Base-by-base conservation (phyloP, 2,113 vertebrate genomes). In the Campylorhamphus procurvoides region DNA sequence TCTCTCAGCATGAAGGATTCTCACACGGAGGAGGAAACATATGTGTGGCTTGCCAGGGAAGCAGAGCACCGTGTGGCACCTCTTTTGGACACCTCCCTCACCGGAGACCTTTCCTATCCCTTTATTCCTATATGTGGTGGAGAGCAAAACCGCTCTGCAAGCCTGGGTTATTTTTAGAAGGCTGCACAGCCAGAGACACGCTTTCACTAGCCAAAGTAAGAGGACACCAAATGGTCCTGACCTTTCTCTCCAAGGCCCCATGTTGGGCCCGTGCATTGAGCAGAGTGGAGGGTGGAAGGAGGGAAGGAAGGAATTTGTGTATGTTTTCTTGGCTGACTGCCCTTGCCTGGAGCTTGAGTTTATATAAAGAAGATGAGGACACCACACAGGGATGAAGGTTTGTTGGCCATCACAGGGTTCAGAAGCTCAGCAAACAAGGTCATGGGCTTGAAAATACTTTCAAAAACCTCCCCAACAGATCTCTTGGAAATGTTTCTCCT, bases 221-320 rank as follows among this genome's bases (percentile, higher is more conserved):
- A 90, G 83, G 93, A 97, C 83, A 96, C 94, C 96, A 95, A 90
- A 96, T 96, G 96, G 94, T 52, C 52, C 94, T 96, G 96, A 97
- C 93, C 94, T 97, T 97, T 96, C 80, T 72, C 23, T 95, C 88
- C 90, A 92, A 92, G 93, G 90, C 94, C 90, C 79, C 94, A 81
- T 78, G 88, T 81, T 0, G 85, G 74, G 94, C 33, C 27, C 1
- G 0, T 37, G 85, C 68, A 59, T 8, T 23, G 83, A 78, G 85
- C 50, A 23, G 68, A 76, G 87, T 1, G 0, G 79, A 19, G 75
- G n/a, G 47, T 84, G 80, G 93, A 96, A 87, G 94, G 59, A 77
- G 93, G 69, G 40, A 17, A 93, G 90, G 87, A 88, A 94, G 87
- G 88, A 84, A 89, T 94, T 35, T 56, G 73, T 87, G 73, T 90